phyloP scores from a whole-genome alignment of 2,797 vertebrate species.

The Macrochelys suwanniensis region DNA sequence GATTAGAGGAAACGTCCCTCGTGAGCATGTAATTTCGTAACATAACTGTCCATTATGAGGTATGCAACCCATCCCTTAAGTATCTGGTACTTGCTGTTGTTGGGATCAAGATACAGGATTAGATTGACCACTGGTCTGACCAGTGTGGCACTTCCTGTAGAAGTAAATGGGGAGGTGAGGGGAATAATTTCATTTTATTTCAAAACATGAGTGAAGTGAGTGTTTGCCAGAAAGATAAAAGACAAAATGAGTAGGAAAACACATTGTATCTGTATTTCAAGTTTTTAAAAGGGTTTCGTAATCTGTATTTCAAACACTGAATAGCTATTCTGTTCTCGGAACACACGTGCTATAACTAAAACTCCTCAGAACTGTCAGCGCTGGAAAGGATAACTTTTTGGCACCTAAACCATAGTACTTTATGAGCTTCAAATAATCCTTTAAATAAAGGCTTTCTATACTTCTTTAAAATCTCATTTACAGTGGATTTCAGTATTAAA shows the following conservation, averaged over 20 bases:
- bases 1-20: not conserved
- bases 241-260: not conserved
- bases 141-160: not conserved
- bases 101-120: not conserved
- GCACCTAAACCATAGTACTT: not conserved
- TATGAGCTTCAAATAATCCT: slow-evolving; percentile 12
- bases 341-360: accelerated
- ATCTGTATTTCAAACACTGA: not conserved
- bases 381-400: not conserved
- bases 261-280: not conserved
- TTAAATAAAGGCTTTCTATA: slow-evolving; percentile 37
- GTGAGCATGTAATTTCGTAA: not conserved
- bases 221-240: not conserved
- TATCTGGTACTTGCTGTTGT: not conserved
- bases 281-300: not conserved
- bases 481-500: slow-evolving; percentile 52
- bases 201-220: not conserved
- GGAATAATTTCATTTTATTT: slow-evolving; percentile 10
- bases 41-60: not conserved
- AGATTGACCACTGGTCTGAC: not conserved
- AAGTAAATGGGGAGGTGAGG: not conserved
- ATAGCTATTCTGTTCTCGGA: not conserved
- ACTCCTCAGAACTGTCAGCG: not conserved
- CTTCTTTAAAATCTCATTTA: slow-evolving; percentile 49
- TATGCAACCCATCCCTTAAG: not conserved